Conservation (phyloP, 2,797 vertebrate species). For the Sebastes itinus region DNA sequence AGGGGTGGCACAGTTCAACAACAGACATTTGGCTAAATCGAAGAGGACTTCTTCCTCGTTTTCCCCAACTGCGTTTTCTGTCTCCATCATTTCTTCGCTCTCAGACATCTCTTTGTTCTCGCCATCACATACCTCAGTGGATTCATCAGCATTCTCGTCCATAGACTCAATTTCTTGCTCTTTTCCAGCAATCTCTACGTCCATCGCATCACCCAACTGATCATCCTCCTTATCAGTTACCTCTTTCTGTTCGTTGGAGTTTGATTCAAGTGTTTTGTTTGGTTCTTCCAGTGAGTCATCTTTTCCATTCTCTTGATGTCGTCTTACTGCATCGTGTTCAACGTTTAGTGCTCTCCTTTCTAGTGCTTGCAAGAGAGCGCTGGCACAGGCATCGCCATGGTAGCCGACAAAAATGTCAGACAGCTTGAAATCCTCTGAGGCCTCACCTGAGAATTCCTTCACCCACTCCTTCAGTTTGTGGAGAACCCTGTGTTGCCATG, state of each 20-base stretch:
- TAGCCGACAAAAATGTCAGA: conserved; percentile 83
- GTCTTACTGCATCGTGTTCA: not conserved
- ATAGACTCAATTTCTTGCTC: conserved; percentile 8
- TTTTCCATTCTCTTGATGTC: conserved; percentile 1
- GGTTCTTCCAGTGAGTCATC: not conserved
- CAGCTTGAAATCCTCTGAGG: conserved; percentile 49
- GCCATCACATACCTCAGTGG: conserved; percentile 25
- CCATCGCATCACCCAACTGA: conserved; percentile 14
- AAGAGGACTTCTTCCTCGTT: conserved; percentile 59
- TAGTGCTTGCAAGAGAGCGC: conserved; percentile 78
- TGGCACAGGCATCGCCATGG: conserved; percentile 79
- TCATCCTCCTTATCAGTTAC: not conserved
- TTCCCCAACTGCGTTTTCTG: conserved; percentile 10
- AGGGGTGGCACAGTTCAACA: conserved; percentile 83
- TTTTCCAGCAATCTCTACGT: not conserved
- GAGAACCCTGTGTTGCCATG: conserved; percentile 71
- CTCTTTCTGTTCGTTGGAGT: not conserved
- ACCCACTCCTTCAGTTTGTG: conserved; percentile 77
- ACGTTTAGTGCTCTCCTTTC: conserved; percentile 14
- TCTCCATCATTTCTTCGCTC: conserved; percentile 41
- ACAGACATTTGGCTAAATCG: conserved; percentile 66
- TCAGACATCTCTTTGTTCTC: not conserved
- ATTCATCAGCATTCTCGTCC: conserved; percentile 19
- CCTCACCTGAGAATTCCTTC: conserved; percentile 46
- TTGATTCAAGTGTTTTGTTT: conserved; percentile 15